phyloP scores from a whole-genome alignment of 2,113 vertebrate genomes.

The Bufo gargarizans region DNA sequence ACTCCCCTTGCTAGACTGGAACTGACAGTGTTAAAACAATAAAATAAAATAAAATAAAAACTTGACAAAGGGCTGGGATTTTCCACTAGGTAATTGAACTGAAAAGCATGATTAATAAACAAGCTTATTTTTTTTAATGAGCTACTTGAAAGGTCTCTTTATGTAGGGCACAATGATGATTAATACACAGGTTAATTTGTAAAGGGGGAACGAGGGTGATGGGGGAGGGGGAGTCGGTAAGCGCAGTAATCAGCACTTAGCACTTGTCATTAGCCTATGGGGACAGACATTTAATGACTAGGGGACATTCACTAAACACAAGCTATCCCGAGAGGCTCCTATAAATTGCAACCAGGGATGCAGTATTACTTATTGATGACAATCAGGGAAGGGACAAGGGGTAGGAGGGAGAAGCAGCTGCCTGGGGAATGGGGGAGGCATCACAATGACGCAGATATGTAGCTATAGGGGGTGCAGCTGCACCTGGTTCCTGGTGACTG shows the following conservation, averaged over 20 bases:
- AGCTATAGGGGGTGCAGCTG: no score
- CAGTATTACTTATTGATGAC: no score
- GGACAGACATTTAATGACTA: background rate
- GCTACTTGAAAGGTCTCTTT: background rate
- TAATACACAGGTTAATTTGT: conserved; percentile 15
- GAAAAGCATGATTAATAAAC: conserved; percentile 31
- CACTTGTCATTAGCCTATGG: background rate
- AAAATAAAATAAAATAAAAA: background rate
- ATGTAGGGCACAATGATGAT: conserved; percentile 17
- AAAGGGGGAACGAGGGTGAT: background rate
- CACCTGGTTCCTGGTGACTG: no score
- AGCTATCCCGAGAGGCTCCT: background rate
- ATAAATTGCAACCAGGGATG: no score
- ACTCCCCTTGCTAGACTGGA: background rate
- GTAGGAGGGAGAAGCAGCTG: no score
- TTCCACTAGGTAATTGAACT: background rate
- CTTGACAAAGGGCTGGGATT: background rate
- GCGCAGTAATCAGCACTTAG: background rate
- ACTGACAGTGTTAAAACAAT: background rate
- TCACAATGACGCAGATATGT: no score
- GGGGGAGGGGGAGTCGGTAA: background rate
- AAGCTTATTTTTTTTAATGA: conserved; percentile 8
- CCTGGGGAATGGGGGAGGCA: no score
- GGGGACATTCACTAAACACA: no score
- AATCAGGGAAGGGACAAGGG: no score